Evolutionary conservation across 2,797 vertebrate genomes (phyloP).

Genomic region (Nyctalus aviator): DNA sequence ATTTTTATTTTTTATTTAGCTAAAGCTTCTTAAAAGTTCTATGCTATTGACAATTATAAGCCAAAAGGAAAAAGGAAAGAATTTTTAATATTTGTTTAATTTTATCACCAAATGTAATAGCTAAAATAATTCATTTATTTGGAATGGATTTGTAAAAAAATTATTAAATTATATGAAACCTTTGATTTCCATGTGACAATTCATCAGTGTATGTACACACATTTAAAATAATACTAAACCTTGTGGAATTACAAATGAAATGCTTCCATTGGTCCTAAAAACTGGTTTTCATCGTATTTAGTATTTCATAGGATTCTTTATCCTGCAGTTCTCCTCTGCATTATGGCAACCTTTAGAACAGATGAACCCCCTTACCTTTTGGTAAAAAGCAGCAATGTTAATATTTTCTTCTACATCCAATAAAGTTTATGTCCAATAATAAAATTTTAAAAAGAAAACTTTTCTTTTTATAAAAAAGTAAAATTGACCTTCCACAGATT

Average conservation of each 20-base stretch:
- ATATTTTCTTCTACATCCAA: not conserved
- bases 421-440: not conserved
- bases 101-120: not conserved
- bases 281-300: not conserved
- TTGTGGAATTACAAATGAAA: not conserved
- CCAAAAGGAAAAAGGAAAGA: not conserved
- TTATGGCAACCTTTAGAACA: not conserved
- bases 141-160: not conserved
- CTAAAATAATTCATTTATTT: slow-evolving; percentile 22
- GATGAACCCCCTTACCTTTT: not conserved
- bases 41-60: not conserved
- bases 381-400: not conserved
- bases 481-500: not conserved
- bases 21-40: not conserved
- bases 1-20: slow-evolving; percentile 20
- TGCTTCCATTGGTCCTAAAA: not conserved
- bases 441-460: not conserved
- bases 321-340: not conserved
- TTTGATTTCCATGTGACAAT: not conserved
- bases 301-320: not conserved
- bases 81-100: not conserved
- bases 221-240: not conserved
- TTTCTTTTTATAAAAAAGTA: not conserved
- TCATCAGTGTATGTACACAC: not conserved
- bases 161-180: slow-evolving; percentile 1